A percentile compares a stretch with the other conserved stretches of the same genome.
These are phyloP conservation scores for Rhagonycha fulva DNA, from an alignment of 2,888 invertebrate genomes.

Conservation along the genomic window DNA sequence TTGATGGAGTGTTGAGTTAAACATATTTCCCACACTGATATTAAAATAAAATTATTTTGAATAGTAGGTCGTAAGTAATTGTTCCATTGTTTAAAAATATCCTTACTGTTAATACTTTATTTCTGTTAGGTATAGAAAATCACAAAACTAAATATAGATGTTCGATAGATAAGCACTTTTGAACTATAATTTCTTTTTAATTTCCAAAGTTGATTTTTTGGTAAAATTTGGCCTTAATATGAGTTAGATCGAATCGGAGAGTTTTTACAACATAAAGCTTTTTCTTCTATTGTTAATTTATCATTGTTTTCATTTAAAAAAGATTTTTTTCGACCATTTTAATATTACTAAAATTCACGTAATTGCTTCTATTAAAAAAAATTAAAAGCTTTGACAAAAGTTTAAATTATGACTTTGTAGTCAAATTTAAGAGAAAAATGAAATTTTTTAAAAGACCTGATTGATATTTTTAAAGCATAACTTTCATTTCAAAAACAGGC, in stretches of 20 bases:
- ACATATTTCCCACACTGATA: not conserved
- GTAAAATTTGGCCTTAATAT: not conserved
- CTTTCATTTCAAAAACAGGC: not conserved
- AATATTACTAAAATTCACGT: not conserved
- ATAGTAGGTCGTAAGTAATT: not conserved
- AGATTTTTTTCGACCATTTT: not conserved
- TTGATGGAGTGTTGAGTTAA: not conserved
- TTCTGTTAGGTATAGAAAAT: not conserved
- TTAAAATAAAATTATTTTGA: not conserved
- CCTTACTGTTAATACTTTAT: not conserved
- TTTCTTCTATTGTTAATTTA: not conserved
- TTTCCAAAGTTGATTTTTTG: not conserved
- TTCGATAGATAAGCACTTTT: not conserved
- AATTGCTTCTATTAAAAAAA: not conserved
- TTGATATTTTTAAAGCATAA: not conserved
- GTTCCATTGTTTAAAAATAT: slow-evolving; percentile 1
- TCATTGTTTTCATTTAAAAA: not conserved
- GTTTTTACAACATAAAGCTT: not conserved
- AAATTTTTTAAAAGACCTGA: not conserved
- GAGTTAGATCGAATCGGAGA: not conserved
- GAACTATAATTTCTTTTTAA: not conserved
- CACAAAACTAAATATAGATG: not conserved
- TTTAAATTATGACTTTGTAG: not conserved
- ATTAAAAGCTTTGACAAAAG: not conserved
- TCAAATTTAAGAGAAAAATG: not conserved